These are phyloP conservation scores for Ariolimax columbianus DNA, from an alignment of 2,888 invertebrate species.

Conservation along the genomic window DNA sequence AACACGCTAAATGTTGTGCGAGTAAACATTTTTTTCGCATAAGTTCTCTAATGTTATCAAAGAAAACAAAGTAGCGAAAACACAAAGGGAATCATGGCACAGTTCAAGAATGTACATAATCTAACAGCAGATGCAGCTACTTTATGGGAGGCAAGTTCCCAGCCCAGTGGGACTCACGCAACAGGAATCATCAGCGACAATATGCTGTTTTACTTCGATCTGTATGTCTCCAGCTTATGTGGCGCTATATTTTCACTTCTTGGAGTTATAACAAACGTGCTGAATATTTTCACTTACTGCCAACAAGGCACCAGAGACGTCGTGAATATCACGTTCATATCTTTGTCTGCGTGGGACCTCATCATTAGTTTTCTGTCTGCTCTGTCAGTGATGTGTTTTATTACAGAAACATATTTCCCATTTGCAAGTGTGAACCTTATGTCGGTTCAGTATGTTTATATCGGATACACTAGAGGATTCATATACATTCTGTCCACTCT, in stretches of 20 bases:
- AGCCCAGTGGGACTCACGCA: neutral
- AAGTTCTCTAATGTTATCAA: too few relatives aligned
- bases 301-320: neutral
- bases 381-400: neutral
- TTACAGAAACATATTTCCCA: neutral
- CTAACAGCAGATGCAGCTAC: neutral
- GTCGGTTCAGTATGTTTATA: slow-evolving; percentile 21
- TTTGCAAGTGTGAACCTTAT: neutral
- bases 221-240: neutral
- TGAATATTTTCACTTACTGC: slow-evolving; percentile 3
- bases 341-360: slow-evolving; percentile 4
- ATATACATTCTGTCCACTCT: neutral
- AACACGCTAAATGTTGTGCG: too few relatives aligned
- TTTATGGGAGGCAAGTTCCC: too few relatives aligned
- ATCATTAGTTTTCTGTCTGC: neutral
- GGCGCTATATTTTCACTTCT: neutral
- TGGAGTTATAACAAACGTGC: slow-evolving; percentile 6
- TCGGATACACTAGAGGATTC: slow-evolving; percentile 21
- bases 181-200: neutral
- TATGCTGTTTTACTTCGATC: neutral
- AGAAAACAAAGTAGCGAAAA: too few relatives aligned
- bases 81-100: neutral
- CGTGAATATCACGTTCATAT: slow-evolving; percentile 14
- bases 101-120: neutral
- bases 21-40: too few relatives aligned